Conservation (phyloP, 2,113 vertebrate genomes). For the Aegotheles bennettii region DNA sequence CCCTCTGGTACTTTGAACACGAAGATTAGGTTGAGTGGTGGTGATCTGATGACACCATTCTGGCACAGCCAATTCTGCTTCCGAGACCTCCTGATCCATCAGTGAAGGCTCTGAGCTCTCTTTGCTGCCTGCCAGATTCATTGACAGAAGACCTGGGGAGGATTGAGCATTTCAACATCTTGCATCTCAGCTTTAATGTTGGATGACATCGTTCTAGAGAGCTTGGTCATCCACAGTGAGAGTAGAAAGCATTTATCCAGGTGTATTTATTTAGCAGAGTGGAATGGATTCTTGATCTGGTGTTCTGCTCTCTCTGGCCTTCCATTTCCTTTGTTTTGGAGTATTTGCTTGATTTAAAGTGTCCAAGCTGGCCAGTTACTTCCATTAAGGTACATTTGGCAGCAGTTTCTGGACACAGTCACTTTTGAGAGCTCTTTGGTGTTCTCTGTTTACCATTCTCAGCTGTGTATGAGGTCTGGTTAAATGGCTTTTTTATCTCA, state of each 20-base stretch:
- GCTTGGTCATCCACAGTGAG: neutral
- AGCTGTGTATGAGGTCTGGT: conserved; percentile 17
- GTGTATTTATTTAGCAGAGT: conserved; percentile 24
- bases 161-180: neutral
- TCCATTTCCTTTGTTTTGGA: conserved; percentile 39
- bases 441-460: conserved; percentile 46
- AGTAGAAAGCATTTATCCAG: neutral
- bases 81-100: neutral
- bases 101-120: neutral
- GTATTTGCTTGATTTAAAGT: neutral
- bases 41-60: neutral
- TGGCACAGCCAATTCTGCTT: neutral
- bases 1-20: neutral
- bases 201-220: neutral
- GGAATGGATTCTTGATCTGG: neutral
- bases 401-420: conserved; percentile 10
- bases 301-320: conserved; percentile 14
- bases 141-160: neutral
- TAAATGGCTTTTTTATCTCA: conserved; percentile 26
- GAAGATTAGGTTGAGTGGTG: neutral
- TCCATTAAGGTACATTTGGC: conserved; percentile 40
- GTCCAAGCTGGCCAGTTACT: neutral
- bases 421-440: conserved; percentile 3
- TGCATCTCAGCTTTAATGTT: neutral
- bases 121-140: neutral